phyloP scores from a whole-genome alignment of 2,797 vertebrate genomes.

The Mormyrus hasselquistii region DNA sequence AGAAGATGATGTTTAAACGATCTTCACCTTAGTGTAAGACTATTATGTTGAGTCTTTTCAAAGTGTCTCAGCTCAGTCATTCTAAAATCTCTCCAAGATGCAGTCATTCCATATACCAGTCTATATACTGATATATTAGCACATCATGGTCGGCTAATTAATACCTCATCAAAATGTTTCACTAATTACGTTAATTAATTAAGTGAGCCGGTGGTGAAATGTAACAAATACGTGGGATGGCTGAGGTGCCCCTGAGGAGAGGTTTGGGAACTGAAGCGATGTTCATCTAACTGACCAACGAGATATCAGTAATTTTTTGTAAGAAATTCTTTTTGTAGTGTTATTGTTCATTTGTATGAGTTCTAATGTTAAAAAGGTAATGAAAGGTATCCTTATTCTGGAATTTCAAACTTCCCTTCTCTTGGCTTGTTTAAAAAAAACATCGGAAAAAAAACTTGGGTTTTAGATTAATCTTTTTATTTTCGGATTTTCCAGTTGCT shows the following conservation, averaged over 20 bases:
- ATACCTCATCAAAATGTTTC: neutral
- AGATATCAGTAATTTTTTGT: neutral
- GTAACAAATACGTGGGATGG: neutral
- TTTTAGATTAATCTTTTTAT: neutral
- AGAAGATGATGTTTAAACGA: neutral
- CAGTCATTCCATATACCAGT: neutral
- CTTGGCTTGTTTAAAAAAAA: neutral
- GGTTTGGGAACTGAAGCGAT: neutral
- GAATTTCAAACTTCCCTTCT: neutral
- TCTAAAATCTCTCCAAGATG: neutral
- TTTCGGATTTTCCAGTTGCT: neutral
- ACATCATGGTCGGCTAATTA: neutral
- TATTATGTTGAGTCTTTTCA: neutral
- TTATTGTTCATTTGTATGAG: neutral
- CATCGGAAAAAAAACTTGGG: neutral
- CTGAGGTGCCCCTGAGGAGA: neutral
- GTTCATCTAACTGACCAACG: neutral
- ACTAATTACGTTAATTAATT: neutral
- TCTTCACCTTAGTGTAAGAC: no score
- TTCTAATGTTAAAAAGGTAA: neutral
- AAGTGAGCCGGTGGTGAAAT: neutral
- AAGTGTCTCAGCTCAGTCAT: neutral
- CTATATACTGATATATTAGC: neutral
- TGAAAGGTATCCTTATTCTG: neutral
- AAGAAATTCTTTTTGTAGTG: neutral